phyloP scores from a whole-genome alignment of 1,140 invertebrate genomes.

The Charaxes varanes region DNA sequence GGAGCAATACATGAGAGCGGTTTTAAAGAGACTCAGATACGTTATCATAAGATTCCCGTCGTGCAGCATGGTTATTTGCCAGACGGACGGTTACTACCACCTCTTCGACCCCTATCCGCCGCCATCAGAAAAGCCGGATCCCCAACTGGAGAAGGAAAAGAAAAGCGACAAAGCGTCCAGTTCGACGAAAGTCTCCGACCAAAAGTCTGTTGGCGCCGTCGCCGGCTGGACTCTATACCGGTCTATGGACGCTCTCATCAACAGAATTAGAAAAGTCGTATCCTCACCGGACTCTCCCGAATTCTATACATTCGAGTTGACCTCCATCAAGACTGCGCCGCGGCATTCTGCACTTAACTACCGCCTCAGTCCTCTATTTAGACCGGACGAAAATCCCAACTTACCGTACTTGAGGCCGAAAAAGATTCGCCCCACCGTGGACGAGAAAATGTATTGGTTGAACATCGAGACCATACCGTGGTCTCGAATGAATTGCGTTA shows the following conservation, averaged over 20 bases:
- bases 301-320: constrained; percentile 74
- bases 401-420: constrained; percentile 43
- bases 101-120: constrained; percentile 75
- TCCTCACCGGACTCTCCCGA: constrained; percentile 32
- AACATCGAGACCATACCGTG: constrained; percentile 70
- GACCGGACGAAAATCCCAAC: constrained; percentile 56
- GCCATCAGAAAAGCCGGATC: constrained; percentile 31
- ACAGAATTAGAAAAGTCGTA: constrained; percentile 35
- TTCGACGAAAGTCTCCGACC: background rate
- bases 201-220: constrained; percentile 23
- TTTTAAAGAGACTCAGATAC: constrained; percentile 62
- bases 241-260: constrained; percentile 35
- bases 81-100: constrained; percentile 72
- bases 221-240: constrained; percentile 55
- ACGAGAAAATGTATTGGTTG: constrained; percentile 74
- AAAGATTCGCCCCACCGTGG: constrained; percentile 41
- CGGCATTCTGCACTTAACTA: constrained; percentile 62
- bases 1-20: constrained; percentile 63
- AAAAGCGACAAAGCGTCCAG: constrained; percentile 2
- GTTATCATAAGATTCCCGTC: constrained; percentile 73
- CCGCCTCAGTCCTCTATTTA: constrained; percentile 58
- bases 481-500: constrained; percentile 68
- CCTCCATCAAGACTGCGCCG: constrained; percentile 70
- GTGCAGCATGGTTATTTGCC: constrained; percentile 72
- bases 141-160: constrained; percentile 22